Evolutionary conservation across 37 sponge, comb jelly and placozoan genomes (phyloP), one percentile per base, ranked within the genome.

Genomic region (Chondrilla cf. caribensis): DNA sequence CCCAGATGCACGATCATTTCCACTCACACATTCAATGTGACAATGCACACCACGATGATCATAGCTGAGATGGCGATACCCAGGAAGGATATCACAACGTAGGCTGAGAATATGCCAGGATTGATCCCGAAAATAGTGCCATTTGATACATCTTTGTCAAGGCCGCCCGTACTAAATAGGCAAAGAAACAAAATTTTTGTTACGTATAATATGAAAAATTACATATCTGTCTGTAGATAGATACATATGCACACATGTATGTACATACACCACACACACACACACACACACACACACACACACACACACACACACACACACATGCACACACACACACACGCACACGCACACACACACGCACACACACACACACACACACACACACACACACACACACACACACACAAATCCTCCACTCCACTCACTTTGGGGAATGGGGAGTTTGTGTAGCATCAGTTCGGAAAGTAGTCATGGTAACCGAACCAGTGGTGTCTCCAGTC

Each of bases 11-110:
- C n/a, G n/a, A n/a, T n/a, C n/a, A n/a, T n/a, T n/a, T n/a, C 11
- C 51, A 73, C 76, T 73, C 44, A 73, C 76, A 73, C 44, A 2
- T 42, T 38, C 21, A 73, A 40, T 21, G 76, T 73, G 76, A 73
- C 24, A n/a, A 37, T 19, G 22, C 41, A 73, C 43, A 73, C 2
- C 43, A 73, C 25, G 25, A 73, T 0, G 19, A 73, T 73, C n/a
- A 73, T 25, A n/a, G 41, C 43, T 17, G 40, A 17, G 24, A 73
- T 73, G 7, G 18, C 17, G 44, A 73, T 43, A 43, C 38, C 43
- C 19, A 73, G 38, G 14, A 73, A 18, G 1, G 43, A 41, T 21
- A 73, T 73, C 43, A 73, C 43, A 2, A 73, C 40, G 76, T 73
- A 73, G 2, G 76, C 76, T 5, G 76, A 37, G 41, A 73, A 42